Conservation (phyloP, 2,797 vertebrate species). For the Sebastes baramenuke region DNA sequence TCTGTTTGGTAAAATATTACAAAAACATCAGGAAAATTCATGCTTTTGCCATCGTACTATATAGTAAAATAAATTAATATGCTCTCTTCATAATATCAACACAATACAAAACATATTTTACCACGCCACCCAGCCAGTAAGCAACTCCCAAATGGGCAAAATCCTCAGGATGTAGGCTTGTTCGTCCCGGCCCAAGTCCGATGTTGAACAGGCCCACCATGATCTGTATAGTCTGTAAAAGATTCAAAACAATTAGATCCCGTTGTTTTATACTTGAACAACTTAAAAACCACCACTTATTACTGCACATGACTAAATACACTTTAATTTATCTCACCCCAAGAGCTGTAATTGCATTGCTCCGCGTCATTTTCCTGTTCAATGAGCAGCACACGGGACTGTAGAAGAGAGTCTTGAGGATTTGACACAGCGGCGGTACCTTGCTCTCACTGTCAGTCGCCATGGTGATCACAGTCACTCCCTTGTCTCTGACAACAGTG, state of each 20-base stretch:
- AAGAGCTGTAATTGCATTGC: background rate
- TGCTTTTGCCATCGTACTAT: background rate
- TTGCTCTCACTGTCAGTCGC: background rate
- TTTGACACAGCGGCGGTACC: too few species aligned
- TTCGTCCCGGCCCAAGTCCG: background rate
- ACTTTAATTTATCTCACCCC: background rate
- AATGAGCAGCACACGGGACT: background rate
- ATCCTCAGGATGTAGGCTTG: background rate
- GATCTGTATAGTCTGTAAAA: background rate
- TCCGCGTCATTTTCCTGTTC: background rate
- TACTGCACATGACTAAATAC: background rate
- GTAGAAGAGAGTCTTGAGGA: background rate
- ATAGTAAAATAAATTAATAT: background rate
- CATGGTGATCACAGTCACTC: too few species aligned
- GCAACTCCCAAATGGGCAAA: background rate
- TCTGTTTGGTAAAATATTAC: background rate
- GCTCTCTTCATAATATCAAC: accelerated
- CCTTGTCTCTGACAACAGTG: background rate
- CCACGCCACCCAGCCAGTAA: background rate
- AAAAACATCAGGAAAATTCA: background rate
- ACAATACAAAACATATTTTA: background rate
- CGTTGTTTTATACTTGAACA: background rate
- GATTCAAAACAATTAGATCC: background rate
- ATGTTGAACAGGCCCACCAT: background rate
- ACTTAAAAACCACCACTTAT: background rate